Evolutionary conservation across 2,113 vertebrate species (phyloP).

Genomic region (Serilophus lunatus): DNA sequence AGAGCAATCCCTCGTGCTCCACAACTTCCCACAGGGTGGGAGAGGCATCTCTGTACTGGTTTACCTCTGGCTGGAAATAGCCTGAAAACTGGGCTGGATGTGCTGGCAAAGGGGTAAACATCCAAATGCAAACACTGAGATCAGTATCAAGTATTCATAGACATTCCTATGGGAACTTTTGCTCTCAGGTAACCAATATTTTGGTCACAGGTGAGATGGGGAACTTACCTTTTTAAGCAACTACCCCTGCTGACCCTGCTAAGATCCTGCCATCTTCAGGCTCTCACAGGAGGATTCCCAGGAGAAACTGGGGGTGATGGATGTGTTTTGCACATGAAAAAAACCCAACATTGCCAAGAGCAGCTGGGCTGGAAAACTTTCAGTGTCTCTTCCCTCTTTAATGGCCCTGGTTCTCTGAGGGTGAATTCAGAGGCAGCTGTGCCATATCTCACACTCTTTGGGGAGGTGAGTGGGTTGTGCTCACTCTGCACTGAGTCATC

Average conservation of each 20-base stretch:
- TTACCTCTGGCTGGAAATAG: neutral
- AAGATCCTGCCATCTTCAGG: neutral
- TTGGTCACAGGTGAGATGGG: neutral
- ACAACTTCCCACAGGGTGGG: neutral
- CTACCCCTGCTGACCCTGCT: neutral
- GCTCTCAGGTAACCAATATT: neutral
- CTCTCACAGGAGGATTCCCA: neutral
- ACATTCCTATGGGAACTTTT: neutral
- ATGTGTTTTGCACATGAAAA: neutral
- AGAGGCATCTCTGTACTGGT: neutral
- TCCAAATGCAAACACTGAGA: neutral
- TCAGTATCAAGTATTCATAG: fast-evolving
- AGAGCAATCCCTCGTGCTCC: neutral
- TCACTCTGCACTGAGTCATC: slow-evolving; percentile 9
- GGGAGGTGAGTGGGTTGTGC: slow-evolving; percentile 37
- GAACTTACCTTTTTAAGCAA: neutral
- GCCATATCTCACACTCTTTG: neutral
- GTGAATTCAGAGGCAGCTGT: slow-evolving; percentile 6
- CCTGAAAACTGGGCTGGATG: neutral
- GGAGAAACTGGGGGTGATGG: neutral
- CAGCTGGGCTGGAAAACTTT: neutral
- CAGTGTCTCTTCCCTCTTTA: neutral
- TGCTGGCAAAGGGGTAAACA: neutral
- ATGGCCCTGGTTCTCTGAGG: neutral
- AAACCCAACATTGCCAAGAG: neutral